Base-by-base conservation (phyloP, 92 coral and sea anemone genomes). In the Phenganax subtilis region DNA sequence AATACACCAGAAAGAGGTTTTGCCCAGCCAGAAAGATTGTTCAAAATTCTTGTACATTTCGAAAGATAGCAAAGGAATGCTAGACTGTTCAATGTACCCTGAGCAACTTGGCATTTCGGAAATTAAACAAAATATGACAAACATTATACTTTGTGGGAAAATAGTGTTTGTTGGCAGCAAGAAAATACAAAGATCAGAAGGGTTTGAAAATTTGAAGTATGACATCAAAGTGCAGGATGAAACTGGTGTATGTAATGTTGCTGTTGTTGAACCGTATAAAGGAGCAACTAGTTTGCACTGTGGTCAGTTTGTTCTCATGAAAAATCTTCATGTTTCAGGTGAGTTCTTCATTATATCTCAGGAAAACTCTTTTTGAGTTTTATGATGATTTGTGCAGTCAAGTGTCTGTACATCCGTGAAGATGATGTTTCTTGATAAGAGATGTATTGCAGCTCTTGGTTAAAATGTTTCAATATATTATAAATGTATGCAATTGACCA, bases 51-150 rank as follows among this genome's bases (percentile, higher is more conserved):
- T 90, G 64, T 86, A 87, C 77, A 90, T 94, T 61, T 83, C 86
- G 15, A 94, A 87, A 82, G 98, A 94, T 86, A 94, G 85, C 57
- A 92, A 87, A 85, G 98, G 98, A 11, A 85, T 86, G 87, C 90
- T 94, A 28, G 98, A 94, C 82, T 94, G 89, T 68, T 89, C 97
- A 0, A 87, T 90, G 60, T 94, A 90, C 69, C 97, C 98, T 20
- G 98, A 92, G 77, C 87, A 88, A 79, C 85, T 94, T 61, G 77
- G 75, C 80, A 85, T 94, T 47, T 85, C 86, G 59, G 98, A 94
- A 64, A 71, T 90, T 79, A 91, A 93, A 77, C 53, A 90, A 71
- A 89, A 89, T 78, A 88, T 94, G 87, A 82, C 87, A 37, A 82
- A 91, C 69, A 88, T 90, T 51, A 92, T 92, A 57, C 71, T 94